Conservation (phyloP, 2,113 vertebrate genomes). For the Conger conger region DNA sequence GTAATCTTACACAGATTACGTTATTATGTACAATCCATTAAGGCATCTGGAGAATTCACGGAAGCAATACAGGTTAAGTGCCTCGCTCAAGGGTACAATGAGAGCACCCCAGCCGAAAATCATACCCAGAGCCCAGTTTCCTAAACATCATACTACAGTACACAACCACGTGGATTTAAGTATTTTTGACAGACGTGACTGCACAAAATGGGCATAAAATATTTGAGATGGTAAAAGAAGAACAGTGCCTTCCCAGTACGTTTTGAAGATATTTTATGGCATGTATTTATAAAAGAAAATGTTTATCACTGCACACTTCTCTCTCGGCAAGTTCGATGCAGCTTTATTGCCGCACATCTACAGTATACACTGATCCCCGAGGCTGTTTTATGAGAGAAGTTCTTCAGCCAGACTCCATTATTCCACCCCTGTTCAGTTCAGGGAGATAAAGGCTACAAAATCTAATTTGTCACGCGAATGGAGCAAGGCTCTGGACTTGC, state of each 20-base stretch:
- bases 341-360: background rate
- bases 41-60: too few species aligned
- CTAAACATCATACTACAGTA: too few species aligned
- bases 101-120: too few species aligned
- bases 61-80: too few species aligned
- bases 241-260: background rate
- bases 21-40: too few species aligned
- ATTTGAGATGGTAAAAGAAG: background rate
- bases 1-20: too few species aligned
- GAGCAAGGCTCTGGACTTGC: slow-evolving; percentile 40
- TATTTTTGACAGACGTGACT: too few species aligned
- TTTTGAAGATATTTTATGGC: background rate
- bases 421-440: background rate
- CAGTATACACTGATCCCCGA: too few species aligned
- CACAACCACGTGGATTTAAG: too few species aligned
- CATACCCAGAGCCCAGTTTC: too few species aligned
- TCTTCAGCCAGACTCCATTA: background rate
- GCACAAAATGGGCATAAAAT: too few species aligned
- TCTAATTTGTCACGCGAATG: slow-evolving; percentile 46
- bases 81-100: too few species aligned
- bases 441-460: slow-evolving; percentile 41
- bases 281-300: background rate
- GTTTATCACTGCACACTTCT: background rate
- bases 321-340: background rate
- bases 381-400: background rate